These are phyloP conservation scores for Leistus spinibarbis DNA, from an alignment of 2,888 invertebrate species.

Conservation along the genomic window DNA sequence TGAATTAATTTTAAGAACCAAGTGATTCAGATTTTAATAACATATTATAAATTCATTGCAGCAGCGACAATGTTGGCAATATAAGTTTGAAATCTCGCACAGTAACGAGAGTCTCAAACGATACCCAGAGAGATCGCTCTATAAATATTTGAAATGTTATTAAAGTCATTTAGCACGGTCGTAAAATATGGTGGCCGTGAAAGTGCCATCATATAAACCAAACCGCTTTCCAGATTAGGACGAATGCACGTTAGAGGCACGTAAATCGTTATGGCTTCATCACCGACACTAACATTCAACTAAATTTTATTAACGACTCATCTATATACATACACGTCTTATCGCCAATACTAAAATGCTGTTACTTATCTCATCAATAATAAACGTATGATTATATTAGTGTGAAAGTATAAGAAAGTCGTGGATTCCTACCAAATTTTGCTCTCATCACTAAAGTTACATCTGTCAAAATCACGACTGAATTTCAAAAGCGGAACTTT, in stretches of 20 bases:
- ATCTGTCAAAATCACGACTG: too few species aligned
- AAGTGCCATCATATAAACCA: constrained; percentile 32
- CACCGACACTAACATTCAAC: constrained; percentile 22
- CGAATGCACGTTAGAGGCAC: constrained; percentile 6
- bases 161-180: constrained; percentile 30
- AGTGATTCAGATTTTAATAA: too few species aligned
- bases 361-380: background rate
- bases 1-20: too few species aligned
- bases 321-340: background rate
- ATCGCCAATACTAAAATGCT: background rate
- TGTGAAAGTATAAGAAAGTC: too few species aligned
- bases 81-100: background rate
- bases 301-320: constrained; percentile 29
- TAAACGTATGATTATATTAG: background rate
- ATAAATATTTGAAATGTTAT: constrained; percentile 37
- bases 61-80: too few species aligned
- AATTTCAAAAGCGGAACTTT: too few species aligned
- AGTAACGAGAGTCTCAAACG: background rate
- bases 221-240: constrained; percentile 33
- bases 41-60: too few species aligned
- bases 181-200: constrained; percentile 28
- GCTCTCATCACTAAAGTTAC: too few species aligned
- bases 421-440: too few species aligned
- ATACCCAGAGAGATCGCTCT: constrained; percentile 3
- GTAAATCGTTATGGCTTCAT: constrained; percentile 32